Evolutionary conservation across 2,797 vertebrate genomes (phyloP), one percentile per base, ranked within the genome.

Genomic region (Schizopygopsis pylzovi): DNA sequence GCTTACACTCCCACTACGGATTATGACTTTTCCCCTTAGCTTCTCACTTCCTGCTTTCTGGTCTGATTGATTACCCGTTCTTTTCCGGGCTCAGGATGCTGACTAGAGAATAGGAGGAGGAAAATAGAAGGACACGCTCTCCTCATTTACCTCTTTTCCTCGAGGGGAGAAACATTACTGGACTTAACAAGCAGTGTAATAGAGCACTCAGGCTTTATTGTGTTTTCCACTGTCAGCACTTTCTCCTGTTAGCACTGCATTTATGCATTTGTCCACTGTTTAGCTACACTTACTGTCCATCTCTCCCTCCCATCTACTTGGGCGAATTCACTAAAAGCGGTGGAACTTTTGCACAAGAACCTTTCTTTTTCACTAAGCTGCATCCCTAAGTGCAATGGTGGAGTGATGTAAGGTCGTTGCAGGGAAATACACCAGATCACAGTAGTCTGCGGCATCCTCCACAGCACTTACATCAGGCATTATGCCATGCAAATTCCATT

Each of bases 141-240:
- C 49, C 49, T 90, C 81, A 84, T 87, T 81, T 71, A 82, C 81
- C 83, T 84, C 39, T 87, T 85, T 54, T 87, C 85, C 83, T 88
- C 81, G 43, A 49, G 79, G 86, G 78, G 13, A 43, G 54, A 72
- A 83, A 87, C 86, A 89, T 87, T 86, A 84, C 85, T 84, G 52
- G 79, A 84, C 85, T 87, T 84, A 79, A 89, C 85, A 89, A 81
- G 86, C 83, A 86, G 78, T 82, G 78, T 89, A 87, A 88, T 79
- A 68, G 81, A 89, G 86, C 82, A 82, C 76, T 82, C 73, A 59
- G 63, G 85, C 84, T 87, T 88, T 87, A 86, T 90, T 89, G 77
- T 89, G 70, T 88, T 89, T 85, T 83, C 71, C 84, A 56, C 45
- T 77, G 86, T 89, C 87, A 90, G 87, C 88, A 76, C 59, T 88